Evolutionary conservation across 2,888 invertebrate genomes (phyloP).

Genomic region (Syrista parreyssii): DNA sequence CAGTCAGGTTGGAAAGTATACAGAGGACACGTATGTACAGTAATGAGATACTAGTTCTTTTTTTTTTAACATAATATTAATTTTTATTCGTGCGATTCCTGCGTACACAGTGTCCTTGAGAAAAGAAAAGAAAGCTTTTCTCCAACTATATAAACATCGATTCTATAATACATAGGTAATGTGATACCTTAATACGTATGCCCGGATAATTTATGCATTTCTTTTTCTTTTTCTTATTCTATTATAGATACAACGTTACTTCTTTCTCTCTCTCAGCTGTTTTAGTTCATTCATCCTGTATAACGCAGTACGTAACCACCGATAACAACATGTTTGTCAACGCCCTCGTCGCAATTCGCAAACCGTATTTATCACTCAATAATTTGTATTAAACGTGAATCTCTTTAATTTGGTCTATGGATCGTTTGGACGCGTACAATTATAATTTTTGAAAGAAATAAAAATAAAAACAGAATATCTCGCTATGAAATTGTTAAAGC

Average conservation of each 20-base stretch:
- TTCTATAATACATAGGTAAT: slow-evolving; percentile 32
- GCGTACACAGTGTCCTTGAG: slow-evolving; percentile 30
- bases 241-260: slow-evolving; percentile 25
- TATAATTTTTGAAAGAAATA: background rate
- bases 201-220: background rate
- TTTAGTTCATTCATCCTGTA: background rate
- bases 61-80: slow-evolving; percentile 34
- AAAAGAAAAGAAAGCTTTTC: slow-evolving; percentile 23
- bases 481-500: background rate
- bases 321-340: background rate
- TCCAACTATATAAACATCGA: slow-evolving; percentile 39
- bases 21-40: slow-evolving; percentile 10
- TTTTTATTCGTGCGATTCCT: slow-evolving; percentile 41
- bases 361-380: background rate
- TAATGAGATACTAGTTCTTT: background rate
- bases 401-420: background rate
- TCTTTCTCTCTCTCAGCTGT: background rate
- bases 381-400: background rate
- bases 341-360: background rate
- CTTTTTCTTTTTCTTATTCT: slow-evolving; percentile 8
- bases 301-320: background rate
- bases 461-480: background rate
- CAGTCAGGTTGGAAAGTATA: slow-evolving; percentile 8
- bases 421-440: background rate
- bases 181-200: background rate